These are phyloP conservation scores for Rhipidura dahli DNA, from an alignment of 2,113 vertebrate species.

Conservation along the genomic window DNA sequence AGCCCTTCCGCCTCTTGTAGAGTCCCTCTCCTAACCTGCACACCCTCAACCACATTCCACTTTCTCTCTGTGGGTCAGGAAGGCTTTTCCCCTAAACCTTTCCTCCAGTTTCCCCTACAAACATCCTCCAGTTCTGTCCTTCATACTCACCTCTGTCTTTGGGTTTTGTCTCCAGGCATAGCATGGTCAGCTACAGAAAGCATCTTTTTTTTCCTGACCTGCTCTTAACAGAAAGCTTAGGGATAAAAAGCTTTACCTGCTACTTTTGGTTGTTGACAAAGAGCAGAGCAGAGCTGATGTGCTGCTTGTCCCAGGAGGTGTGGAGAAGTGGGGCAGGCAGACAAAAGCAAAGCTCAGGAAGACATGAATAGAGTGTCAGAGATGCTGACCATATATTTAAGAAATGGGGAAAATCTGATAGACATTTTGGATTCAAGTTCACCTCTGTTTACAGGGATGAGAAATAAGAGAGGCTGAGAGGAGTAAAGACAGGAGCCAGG, in stretches of 20 bases:
- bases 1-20: not conserved
- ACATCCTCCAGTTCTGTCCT: not conserved
- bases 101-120: not conserved
- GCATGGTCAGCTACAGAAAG: not conserved
- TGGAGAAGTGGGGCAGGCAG: not conserved
- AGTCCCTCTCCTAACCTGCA: not conserved
- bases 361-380: not conserved
- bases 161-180: not conserved
- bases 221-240: not conserved
- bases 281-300: not conserved
- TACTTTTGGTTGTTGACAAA: slow-evolving; percentile 4
- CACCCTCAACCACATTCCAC: not conserved
- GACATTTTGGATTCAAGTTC: not conserved
- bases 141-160: not conserved
- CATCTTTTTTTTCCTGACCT: not conserved
- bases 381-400: not conserved
- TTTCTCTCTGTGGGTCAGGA: not conserved
- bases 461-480: not conserved
- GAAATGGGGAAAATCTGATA: not conserved
- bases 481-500: not conserved
- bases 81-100: not conserved
- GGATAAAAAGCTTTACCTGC: not conserved
- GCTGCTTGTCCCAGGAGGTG: not conserved
- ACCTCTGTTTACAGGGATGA: not conserved
- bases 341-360: not conserved